phyloP scores from a whole-genome alignment of 2,113 vertebrate species.

The Saguinus midas region DNA sequence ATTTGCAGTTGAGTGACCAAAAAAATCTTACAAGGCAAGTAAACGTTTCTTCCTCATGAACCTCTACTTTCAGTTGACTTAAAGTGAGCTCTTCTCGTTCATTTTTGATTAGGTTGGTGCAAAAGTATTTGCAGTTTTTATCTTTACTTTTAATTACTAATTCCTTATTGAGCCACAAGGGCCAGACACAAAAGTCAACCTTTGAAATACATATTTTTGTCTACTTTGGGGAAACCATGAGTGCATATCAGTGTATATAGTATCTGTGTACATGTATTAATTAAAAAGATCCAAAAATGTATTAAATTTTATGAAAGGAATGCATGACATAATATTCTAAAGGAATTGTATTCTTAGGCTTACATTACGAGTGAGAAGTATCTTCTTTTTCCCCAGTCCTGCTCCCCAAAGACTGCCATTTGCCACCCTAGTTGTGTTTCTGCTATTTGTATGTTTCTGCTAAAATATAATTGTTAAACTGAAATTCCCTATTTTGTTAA shows the following conservation, averaged over 20 bases:
- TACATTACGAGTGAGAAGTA: neutral
- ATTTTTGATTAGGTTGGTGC: neutral
- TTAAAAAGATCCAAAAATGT: neutral
- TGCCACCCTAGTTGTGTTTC: neutral
- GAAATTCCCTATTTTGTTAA: neutral
- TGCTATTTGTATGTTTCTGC: neutral
- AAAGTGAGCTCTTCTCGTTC: neutral
- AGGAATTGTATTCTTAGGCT: neutral
- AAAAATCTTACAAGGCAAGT: neutral
- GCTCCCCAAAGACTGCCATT: neutral
- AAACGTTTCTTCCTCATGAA: neutral
- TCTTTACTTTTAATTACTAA: neutral
- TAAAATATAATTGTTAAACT: neutral
- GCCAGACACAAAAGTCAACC: neutral
- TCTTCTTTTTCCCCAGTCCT: neutral
- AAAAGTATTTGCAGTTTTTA: too few relatives aligned
- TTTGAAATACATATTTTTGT: neutral
- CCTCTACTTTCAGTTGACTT: neutral
- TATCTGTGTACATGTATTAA: neutral
- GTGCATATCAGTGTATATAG: neutral
- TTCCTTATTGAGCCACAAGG: neutral
- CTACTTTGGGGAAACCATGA: neutral
- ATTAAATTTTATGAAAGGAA: neutral
- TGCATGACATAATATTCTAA: neutral
- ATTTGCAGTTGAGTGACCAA: neutral